Base-by-base conservation (phyloP, 92 coral and sea anemone genomes). In the Ricordea florida region DNA sequence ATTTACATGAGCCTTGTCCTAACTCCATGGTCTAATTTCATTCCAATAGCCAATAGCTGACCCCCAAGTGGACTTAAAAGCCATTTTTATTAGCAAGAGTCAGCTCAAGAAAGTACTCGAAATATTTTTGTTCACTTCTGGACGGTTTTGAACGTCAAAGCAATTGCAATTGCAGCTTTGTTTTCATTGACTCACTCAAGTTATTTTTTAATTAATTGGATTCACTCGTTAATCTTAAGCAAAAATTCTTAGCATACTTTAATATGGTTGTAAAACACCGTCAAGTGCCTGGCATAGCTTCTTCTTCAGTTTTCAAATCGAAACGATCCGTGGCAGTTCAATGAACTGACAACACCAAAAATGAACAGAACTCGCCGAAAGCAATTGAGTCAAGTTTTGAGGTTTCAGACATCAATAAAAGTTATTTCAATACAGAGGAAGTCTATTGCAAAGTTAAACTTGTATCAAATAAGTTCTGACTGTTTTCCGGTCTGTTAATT, bases 401-500 rank as follows among this genome's bases (percentile, higher is more conserved):
- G n/a, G n/a, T n/a, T n/a, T n/a, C n/a, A n/a, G n/a, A n/a, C n/a
- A n/a, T n/a, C n/a, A n/a, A n/a, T n/a, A n/a, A n/a, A n/a, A n/a
- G n/a, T n/a, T n/a, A n/a, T n/a, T n/a, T n/a, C n/a, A n/a, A n/a
- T n/a, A n/a, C n/a, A n/a, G n/a, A n/a, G 65, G 66, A 55, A 70
- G 65, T 70, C 40, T 41, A n/a, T n/a, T n/a, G n/a, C n/a, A n/a
- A n/a, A n/a, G n/a, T n/a, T n/a, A n/a, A n/a, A n/a, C n/a, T n/a
- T n/a, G n/a, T n/a, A n/a, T n/a, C n/a, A n/a, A n/a, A n/a, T n/a
- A n/a, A n/a, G n/a, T n/a, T n/a, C n/a, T n/a, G n/a, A n/a, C n/a
- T n/a, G n/a, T 66, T 43, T 66, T 46, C 46, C 32, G 58, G 73
- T 66, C 43, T 34, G 16, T 51, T 69, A 34, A 57, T 60, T 72